Conservation (phyloP, 2,888 invertebrate genomes). For the Drosophila seclusa region DNA sequence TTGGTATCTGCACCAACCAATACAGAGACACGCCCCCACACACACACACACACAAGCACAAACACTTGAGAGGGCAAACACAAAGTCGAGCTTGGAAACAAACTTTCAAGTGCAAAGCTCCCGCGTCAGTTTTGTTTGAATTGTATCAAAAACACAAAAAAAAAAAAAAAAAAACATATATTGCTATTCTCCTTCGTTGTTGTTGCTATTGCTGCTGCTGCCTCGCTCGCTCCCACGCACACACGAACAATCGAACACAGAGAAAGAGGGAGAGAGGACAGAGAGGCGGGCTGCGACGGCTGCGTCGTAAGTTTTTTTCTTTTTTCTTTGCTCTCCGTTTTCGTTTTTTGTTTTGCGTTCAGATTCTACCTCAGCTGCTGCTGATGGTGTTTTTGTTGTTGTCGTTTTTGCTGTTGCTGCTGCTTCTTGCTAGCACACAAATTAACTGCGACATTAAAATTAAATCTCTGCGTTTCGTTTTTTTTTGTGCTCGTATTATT, state of each 20-base stretch:
- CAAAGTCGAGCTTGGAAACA: slow-evolving; percentile 69
- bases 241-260: slow-evolving; percentile 27
- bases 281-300: slow-evolving; percentile 49
- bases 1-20: slow-evolving; percentile 31
- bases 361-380: slow-evolving; percentile 60
- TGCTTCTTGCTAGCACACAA: slow-evolving; percentile 67
- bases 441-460: slow-evolving; percentile 76
- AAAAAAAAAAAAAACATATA: slow-evolving; percentile 19
- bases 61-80: slow-evolving; percentile 41
- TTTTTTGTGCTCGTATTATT: slow-evolving; percentile 17
- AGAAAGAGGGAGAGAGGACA: slow-evolving; percentile 33
- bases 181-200: slow-evolving; percentile 31
- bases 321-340: slow-evolving; percentile 52
- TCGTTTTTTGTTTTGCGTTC: slow-evolving; percentile 51
- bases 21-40: slow-evolving; percentile 44
- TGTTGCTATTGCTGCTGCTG: slow-evolving; percentile 57
- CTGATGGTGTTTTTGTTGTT: slow-evolving; percentile 44
- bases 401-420: slow-evolving; percentile 52
- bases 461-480: slow-evolving; percentile 57
- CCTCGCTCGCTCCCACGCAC: slow-evolving; percentile 70
- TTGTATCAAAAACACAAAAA: slow-evolving; percentile 52
- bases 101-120: slow-evolving; percentile 68
- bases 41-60: slow-evolving; percentile 9
- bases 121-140: slow-evolving; percentile 62
- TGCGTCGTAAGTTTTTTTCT: slow-evolving; percentile 70